Conservation (phyloP, 2,888 invertebrate species). For the Bembecia ichneumoniformis region DNA sequence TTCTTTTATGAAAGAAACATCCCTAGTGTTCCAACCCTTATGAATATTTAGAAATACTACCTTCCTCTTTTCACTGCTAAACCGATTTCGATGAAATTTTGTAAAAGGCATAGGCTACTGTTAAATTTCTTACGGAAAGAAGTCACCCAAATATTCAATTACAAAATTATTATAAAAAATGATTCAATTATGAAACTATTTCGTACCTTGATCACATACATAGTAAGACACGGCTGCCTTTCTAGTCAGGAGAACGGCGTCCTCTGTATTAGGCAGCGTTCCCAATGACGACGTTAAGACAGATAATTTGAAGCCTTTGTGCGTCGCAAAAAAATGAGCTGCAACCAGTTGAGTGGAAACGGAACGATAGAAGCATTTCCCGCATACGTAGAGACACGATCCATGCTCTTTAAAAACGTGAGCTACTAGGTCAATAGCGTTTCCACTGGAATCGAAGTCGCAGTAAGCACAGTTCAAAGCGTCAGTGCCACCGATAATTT, state of each 20-base stretch:
- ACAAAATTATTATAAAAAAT: background rate
- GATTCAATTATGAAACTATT: background rate
- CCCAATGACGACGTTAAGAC: conserved; percentile 25
- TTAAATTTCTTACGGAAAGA: too few species aligned
- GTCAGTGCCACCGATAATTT: conserved; percentile 41
- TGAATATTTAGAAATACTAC: too few species aligned
- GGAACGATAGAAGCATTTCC: conserved; percentile 78
- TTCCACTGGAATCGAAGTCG: conserved; percentile 39
- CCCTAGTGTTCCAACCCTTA: too few species aligned
- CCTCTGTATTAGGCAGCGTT: conserved; percentile 15
- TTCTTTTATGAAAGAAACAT: too few species aligned
- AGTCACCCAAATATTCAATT: background rate
- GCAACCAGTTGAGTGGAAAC: conserved; percentile 72
- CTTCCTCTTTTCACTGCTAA: too few species aligned
- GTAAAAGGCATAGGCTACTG: too few species aligned
- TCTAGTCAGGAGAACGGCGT: conserved; percentile 24
- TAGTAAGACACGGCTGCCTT: conserved; percentile 46
- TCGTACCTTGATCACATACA: conserved; percentile 36
- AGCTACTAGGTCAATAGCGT: conserved; percentile 54
- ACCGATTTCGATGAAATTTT: too few species aligned
- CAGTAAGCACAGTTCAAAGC: conserved; percentile 75
- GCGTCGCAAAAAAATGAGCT: conserved; percentile 65
- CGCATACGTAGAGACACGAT: conserved; percentile 75
- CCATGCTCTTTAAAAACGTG: conserved; percentile 77
- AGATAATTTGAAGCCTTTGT: conserved; percentile 21